Evolutionary conservation across 2,888 invertebrate genomes (phyloP), one percentile per base, ranked within the genome.

Genomic region (Oscheius myriophilus): DNA sequence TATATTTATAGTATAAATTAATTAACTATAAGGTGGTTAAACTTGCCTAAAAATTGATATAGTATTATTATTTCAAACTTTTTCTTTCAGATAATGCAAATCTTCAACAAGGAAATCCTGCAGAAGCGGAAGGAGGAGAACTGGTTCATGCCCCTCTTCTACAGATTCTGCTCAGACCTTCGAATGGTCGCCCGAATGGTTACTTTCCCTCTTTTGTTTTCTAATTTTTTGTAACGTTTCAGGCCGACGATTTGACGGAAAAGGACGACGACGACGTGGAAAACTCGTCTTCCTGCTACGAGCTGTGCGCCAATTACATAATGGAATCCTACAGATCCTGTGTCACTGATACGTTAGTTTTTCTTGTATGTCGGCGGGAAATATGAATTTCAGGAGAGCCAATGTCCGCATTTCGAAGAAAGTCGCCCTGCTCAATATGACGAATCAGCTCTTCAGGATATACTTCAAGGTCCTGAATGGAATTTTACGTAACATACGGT

Each of bases 371-470:
- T n/a, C n/a, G n/a, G n/a, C n/a, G n/a, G n/a, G n/a, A n/a, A n/a
- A n/a, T 52, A n/a, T 14, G 14, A 67, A 65, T 84, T 87, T 69
- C 84, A 90, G 90, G 73, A 91, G 95, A 72, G 92, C 95, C 7
- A 91, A 93, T 0, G 93, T 94, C 80, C 92, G 92, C 68, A 93
- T 94, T 73, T 95, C 96, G 0, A 98, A 98, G 88, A 91, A 95
- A 84, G 91, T 95, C 89, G 97, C 96, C 68, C 96, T 98, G 94
- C 89, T 98, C 80, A 92, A 92, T 83, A 90, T 98, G 72, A 95
- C 97, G 0, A 98, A 98, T 89, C 97, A 98, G 87, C 90, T 98
- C 6, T 93, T 98, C 80, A 96, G 97, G 89, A 92, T 93, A n/a
- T 96, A 96, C 87, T 96, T 95, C 85, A 91, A 93, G 82, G 96